phyloP scores from a whole-genome alignment of 1,140 invertebrate species.

The Drosophila ohnishii region DNA sequence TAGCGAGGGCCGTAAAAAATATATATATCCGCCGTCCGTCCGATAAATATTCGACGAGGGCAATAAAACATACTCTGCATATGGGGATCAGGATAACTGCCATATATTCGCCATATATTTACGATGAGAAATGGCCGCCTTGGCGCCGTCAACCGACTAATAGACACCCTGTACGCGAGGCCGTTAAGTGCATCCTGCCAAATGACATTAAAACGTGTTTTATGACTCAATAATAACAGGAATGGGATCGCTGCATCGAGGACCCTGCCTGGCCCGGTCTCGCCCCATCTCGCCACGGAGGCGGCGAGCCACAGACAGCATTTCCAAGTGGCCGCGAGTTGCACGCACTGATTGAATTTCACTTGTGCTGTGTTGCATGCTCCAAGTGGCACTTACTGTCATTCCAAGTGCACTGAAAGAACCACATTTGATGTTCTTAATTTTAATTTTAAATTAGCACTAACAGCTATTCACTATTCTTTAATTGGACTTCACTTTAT shows the following conservation, averaged over 20 bases:
- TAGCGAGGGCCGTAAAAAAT: slow-evolving; percentile 28
- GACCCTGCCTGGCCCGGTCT: neutral
- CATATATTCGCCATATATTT: slow-evolving; percentile 9
- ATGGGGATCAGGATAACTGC: slow-evolving; percentile 30
- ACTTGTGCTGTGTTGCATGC: slow-evolving; percentile 37
- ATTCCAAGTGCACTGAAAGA: slow-evolving; percentile 16
- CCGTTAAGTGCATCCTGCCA: slow-evolving; percentile 65
- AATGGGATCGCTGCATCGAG: neutral
- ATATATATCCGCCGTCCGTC: slow-evolving; percentile 4
- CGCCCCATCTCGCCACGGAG: neutral
- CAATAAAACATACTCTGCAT: slow-evolving; percentile 56
- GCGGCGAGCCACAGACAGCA: slow-evolving; percentile 59
- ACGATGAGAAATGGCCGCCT: slow-evolving; percentile 42
- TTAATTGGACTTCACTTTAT: neutral
- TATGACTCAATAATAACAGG: slow-evolving; percentile 68
- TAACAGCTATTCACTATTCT: neutral
- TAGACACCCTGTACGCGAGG: slow-evolving; percentile 54
- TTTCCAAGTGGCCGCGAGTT: slow-evolving; percentile 67
- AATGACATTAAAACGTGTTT: slow-evolving; percentile 74
- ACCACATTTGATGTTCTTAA: neutral
- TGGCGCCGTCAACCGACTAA: slow-evolving; percentile 45
- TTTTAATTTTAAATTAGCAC: neutral
- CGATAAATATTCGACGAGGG: slow-evolving; percentile 49
- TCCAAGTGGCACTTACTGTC: slow-evolving; percentile 21
- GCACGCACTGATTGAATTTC: slow-evolving; percentile 76